Evolutionary conservation across 37 sponge, comb jelly and placozoan species (phyloP).

Genomic region (Beroe forskalii): DNA sequence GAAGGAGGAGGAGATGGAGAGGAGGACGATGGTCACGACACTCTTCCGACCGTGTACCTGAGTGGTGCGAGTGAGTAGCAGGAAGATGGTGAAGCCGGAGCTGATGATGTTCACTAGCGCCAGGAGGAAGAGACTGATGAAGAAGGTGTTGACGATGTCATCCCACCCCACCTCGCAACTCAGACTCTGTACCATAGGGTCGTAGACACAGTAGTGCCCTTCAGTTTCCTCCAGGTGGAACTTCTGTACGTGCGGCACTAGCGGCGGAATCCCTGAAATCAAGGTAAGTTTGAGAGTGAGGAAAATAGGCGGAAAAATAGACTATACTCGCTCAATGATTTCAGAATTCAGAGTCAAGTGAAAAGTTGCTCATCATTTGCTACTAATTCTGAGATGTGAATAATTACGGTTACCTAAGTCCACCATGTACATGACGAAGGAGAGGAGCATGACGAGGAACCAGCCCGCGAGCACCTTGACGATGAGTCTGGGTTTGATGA

Average conservation of each 20-base stretch:
- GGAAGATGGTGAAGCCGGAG: conserved; percentile 2
- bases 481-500: conserved; percentile 42
- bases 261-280: conserved; percentile 21
- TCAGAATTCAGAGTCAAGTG: no score
- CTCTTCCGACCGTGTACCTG: conserved; percentile 37
- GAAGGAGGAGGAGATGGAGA: conserved; percentile 28
- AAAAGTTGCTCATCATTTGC: no score
- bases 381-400: no score
- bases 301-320: no score
- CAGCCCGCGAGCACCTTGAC: background rate
- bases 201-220: conserved; percentile 28
- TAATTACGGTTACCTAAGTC: background rate
- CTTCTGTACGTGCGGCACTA: background rate
- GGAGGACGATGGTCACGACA: conserved; percentile 34
- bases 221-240: background rate
- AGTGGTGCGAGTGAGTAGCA: background rate
- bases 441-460: background rate
- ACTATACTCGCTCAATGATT: no score
- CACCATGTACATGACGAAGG: conserved; percentile 35
- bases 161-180: conserved; percentile 31
- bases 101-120: conserved; percentile 47
- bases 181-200: conserved; percentile 20
- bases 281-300: no score
- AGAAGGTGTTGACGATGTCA: conserved; percentile 27
- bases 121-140: conserved; percentile 5